These are phyloP conservation scores for Thaumatotibia leucotreta DNA, from an alignment of 1,140 invertebrate species.

Conservation along the genomic window DNA sequence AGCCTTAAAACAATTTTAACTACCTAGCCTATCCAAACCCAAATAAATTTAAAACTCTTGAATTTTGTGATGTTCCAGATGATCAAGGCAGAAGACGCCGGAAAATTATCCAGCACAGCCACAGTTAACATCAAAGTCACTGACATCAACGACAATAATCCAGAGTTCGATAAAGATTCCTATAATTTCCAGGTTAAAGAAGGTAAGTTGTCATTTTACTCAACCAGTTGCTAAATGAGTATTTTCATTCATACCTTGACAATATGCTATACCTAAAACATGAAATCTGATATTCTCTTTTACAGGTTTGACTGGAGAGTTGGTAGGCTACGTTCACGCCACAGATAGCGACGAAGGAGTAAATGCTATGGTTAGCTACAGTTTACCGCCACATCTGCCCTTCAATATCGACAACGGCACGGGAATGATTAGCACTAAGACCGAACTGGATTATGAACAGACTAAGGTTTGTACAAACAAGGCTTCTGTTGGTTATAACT, in stretches of 20 bases:
- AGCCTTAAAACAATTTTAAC: no score
- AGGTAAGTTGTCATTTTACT: constrained; percentile 79
- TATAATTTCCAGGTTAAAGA: constrained; percentile 91
- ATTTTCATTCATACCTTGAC: not conserved
- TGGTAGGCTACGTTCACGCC: constrained; percentile 86
- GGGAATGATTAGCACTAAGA: constrained; percentile 86
- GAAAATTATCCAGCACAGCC: constrained; percentile 87
- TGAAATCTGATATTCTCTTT: not conserved
- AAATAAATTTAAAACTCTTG: not conserved
- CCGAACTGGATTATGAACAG: constrained; percentile 89
- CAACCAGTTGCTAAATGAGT: no score
- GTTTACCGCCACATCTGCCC: constrained; percentile 85
- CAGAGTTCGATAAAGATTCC: constrained; percentile 85
- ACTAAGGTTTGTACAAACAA: constrained; percentile 78
- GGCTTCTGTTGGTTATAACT: no score
- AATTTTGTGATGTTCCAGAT: constrained; percentile 73
- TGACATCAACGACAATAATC: constrained; percentile 94
- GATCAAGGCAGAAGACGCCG: constrained; percentile 90
- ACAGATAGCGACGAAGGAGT: constrained; percentile 88
- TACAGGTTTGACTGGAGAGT: constrained; percentile 44
- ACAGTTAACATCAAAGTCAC: constrained; percentile 92
- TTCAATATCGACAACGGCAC: constrained; percentile 87
- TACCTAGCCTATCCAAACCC: no score
- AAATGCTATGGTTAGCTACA: constrained; percentile 82
- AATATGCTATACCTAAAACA: not conserved